Conservation (phyloP, 1,140 invertebrate genomes). For the Limonius californicus region DNA sequence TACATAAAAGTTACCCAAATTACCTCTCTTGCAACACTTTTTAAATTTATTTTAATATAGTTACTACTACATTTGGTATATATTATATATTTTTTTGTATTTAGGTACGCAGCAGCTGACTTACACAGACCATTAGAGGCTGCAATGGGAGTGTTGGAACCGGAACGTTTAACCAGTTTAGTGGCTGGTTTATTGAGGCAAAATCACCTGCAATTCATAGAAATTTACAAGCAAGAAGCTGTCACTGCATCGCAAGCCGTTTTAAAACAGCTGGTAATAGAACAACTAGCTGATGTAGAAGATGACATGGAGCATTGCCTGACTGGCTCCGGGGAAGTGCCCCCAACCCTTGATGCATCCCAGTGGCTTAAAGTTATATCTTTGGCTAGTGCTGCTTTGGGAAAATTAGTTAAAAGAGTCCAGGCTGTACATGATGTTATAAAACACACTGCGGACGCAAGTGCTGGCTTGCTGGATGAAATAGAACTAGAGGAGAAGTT, state of each 20-base stretch:
- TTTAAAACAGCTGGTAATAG: conserved; percentile 84
- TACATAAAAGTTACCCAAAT: no score
- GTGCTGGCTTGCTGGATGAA: conserved; percentile 48
- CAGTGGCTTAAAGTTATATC: conserved; percentile 79
- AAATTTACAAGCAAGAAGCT: conserved; percentile 84
- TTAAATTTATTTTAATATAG: no score
- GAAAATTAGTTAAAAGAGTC: conserved; percentile 58
- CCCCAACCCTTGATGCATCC: conserved; percentile 59
- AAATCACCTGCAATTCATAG: conserved; percentile 83
- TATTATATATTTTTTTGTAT: neutral
- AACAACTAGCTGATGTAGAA: conserved; percentile 68
- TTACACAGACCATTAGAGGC: conserved; percentile 78
- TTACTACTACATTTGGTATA: no score
- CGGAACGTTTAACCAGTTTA: conserved; percentile 84
- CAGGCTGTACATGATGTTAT: conserved; percentile 73
- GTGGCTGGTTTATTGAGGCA: conserved; percentile 84
- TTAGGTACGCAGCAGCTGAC: conserved; percentile 78
- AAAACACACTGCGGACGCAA: conserved; percentile 58
- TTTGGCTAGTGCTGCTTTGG: conserved; percentile 66
- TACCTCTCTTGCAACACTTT: no score
- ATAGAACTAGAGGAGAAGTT: conserved; percentile 55
- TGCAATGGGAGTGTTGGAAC: conserved; percentile 58
- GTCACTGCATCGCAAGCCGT: conserved; percentile 83
- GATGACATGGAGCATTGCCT: conserved; percentile 60
- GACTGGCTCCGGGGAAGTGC: conserved; percentile 66